Conservation (phyloP, 2,888 invertebrate species). For the Limenitis camilla region DNA sequence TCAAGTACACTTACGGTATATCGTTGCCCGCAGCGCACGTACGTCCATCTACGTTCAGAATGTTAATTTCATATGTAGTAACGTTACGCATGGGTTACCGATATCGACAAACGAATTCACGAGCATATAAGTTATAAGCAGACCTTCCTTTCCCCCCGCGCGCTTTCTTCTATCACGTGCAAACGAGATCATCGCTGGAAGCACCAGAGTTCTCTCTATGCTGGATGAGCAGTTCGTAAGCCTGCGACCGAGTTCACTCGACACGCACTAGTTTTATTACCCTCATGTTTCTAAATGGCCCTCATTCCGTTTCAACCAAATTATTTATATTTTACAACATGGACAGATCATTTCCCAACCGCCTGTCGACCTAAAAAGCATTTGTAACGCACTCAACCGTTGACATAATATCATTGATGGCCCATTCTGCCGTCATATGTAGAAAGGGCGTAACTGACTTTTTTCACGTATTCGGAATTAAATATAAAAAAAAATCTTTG, state of each 20-base stretch:
- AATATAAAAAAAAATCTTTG: neutral
- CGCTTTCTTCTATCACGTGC: conserved; percentile 21
- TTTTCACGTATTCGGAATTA: too few species aligned
- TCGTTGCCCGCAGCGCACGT: conserved; percentile 61
- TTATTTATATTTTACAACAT: conserved; percentile 73
- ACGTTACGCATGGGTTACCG: conserved; percentile 48
- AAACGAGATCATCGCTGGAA: conserved; percentile 31
- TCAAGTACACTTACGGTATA: conserved; percentile 28
- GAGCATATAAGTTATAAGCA: conserved; percentile 33
- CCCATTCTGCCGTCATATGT: conserved; percentile 7
- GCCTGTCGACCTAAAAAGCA: conserved; percentile 67
- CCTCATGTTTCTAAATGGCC: conserved; percentile 74
- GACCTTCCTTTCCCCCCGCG: conserved; percentile 39
- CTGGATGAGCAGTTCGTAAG: conserved; percentile 46
- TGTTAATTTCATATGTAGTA: conserved; percentile 49
- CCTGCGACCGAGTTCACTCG: conserved; percentile 65
- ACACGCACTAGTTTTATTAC: conserved; percentile 74
- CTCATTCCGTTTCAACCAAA: conserved; percentile 71
- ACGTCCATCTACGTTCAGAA: conserved; percentile 56
- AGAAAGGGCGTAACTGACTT: neutral
- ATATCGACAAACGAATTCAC: conserved; percentile 48
- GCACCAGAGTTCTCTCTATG: conserved; percentile 39
- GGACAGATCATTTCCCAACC: conserved; percentile 71
- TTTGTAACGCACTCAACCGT: conserved; percentile 66
- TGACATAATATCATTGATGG: conserved; percentile 59